These are phyloP conservation scores for Chrysomela aeneicollis DNA, from an alignment of 2,888 invertebrate genomes.

Conservation along the genomic window DNA sequence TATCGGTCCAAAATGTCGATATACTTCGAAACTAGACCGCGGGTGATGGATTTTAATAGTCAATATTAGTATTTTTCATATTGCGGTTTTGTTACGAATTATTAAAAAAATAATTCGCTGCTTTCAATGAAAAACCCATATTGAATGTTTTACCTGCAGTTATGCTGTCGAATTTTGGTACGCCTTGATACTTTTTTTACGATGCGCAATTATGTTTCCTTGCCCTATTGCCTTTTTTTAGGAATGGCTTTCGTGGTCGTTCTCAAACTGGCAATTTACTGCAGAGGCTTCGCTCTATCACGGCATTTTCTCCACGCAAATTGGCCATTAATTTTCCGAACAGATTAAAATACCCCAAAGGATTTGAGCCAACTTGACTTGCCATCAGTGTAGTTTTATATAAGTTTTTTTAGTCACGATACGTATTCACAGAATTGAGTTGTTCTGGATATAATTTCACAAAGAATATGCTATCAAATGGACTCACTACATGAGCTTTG, in stretches of 20 bases:
- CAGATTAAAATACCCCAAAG: slow-evolving; percentile 1
- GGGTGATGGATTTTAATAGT: too few relatives aligned
- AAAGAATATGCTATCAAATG: too few relatives aligned
- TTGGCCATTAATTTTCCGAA: slow-evolving; percentile 25
- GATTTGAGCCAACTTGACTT: background rate
- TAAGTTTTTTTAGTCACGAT: background rate
- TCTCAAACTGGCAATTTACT: slow-evolving; percentile 4
- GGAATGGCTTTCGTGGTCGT: slow-evolving; percentile 1
- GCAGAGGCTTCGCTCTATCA: slow-evolving; percentile 2
- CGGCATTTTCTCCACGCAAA: slow-evolving; percentile 21
- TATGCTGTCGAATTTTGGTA: background rate
- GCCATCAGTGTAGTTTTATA: background rate
- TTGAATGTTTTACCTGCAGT: too few relatives aligned
- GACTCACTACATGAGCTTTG: too few relatives aligned
- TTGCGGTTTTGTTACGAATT: too few relatives aligned
- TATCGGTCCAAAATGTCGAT: too few relatives aligned
- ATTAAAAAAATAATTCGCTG: too few relatives aligned
- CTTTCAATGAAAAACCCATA: too few relatives aligned
- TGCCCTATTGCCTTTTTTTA: slow-evolving; percentile 3
- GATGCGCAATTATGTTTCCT: background rate
- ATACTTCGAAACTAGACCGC: too few relatives aligned
- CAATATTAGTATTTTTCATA: too few relatives aligned
- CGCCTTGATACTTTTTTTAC: background rate
- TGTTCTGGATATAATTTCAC: too few relatives aligned
- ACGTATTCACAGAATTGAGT: background rate